Conservation (phyloP, 2,888 invertebrate species). For the Apamea crenata region DNA sequence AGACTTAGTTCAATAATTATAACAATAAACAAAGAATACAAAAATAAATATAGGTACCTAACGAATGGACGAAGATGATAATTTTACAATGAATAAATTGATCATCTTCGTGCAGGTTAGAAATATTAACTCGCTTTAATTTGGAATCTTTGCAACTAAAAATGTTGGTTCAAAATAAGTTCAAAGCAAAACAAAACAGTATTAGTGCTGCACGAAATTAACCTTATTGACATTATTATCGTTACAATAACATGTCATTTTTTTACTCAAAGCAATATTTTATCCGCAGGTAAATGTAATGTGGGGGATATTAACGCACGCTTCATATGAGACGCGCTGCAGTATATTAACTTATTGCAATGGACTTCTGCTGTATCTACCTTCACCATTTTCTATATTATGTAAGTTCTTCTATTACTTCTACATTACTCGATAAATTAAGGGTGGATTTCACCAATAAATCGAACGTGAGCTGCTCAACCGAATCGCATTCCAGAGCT, state of each 20-base stretch:
- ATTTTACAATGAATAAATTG: neutral
- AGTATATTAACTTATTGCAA: conserved; percentile 18
- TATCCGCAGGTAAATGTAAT: conserved; percentile 46
- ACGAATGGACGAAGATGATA: neutral
- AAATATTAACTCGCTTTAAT: neutral
- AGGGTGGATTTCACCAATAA: neutral
- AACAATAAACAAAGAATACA: neutral
- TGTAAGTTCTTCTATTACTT: conserved; percentile 7
- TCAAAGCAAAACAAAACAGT: neutral
- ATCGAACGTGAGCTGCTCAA: neutral
- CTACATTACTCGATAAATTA: neutral
- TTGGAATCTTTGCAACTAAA: neutral
- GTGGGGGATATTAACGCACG: conserved; percentile 36
- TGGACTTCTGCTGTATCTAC: neutral
- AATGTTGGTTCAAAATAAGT: neutral
- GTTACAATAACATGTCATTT: neutral
- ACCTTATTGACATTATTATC: neutral
- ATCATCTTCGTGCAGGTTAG: neutral
- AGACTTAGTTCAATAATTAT: no score
- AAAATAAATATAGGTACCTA: neutral
- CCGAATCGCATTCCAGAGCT: neutral
- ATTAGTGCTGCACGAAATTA: neutral
- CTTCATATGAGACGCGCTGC: conserved; percentile 23
- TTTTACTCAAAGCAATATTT: conserved; percentile 29
- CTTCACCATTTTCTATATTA: neutral